Percentiles rank a stretch among this genome's conserved stretches.
Evolutionary conservation across 2,888 invertebrate genomes (phyloP).

Genomic region (Drosophila birchii): DNA sequence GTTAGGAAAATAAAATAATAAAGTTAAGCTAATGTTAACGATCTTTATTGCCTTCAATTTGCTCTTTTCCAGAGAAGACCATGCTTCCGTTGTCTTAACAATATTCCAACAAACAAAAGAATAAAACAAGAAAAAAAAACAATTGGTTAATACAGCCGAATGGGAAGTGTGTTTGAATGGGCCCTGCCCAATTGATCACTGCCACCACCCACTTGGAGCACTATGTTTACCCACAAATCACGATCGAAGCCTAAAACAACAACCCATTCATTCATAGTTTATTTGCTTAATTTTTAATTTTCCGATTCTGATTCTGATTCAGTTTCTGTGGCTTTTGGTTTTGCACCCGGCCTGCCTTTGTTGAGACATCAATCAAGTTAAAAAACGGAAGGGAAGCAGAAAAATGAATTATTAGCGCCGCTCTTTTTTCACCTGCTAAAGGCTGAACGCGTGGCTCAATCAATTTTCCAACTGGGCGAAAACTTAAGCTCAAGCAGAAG

Average conservation of each 20-base stretch:
- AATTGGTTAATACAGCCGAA: constrained; percentile 40
- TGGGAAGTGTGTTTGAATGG: constrained; percentile 20
- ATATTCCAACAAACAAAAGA: background rate
- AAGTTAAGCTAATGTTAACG: no score
- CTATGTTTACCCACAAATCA: constrained; percentile 33
- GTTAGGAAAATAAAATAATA: background rate
- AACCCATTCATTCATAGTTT: constrained; percentile 69
- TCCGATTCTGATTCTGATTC: constrained; percentile 23
- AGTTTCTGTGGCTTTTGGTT: constrained; percentile 15
- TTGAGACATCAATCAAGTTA: constrained; percentile 66
- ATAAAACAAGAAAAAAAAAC: constrained; percentile 25
- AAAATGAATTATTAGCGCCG: constrained; percentile 63
- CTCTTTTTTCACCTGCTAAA: constrained; percentile 54
- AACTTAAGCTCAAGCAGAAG: constrained; percentile 62
- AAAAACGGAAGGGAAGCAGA: constrained; percentile 21
- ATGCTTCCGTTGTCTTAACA: background rate
- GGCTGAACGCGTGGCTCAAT: constrained; percentile 71
- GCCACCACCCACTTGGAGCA: constrained; percentile 39
- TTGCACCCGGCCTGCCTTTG: constrained; percentile 33
- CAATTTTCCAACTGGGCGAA: constrained; percentile 70
- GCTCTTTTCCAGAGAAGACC: background rate
- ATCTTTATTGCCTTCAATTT: background rate
- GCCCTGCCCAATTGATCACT: constrained; percentile 38
- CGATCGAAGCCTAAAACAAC: constrained; percentile 37
- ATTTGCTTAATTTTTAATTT: constrained; percentile 67